Conservation (phyloP, 1,140 invertebrate genomes). For the Palaemon carinicauda region DNA sequence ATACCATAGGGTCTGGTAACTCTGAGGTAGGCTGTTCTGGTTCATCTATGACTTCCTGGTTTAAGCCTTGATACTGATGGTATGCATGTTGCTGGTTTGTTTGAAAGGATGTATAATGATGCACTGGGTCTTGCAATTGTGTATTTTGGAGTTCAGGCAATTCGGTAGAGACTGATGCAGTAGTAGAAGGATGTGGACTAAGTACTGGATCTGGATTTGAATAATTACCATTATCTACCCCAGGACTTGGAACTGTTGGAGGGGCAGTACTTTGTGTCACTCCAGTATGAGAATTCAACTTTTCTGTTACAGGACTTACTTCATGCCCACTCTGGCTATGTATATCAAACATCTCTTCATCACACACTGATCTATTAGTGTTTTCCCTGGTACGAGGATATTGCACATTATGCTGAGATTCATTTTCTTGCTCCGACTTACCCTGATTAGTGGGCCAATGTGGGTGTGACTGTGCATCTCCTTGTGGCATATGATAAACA, state of each 20-base stretch:
- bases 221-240: no score
- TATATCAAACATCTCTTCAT: background rate
- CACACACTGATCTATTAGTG: no score
- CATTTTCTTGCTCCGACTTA: no score
- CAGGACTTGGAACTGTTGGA: background rate
- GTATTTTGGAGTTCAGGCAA: background rate
- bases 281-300: background rate
- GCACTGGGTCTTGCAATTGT: background rate
- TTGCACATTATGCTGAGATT: no score
- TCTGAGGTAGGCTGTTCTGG: background rate
- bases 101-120: background rate
- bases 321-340: background rate
- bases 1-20: slow-evolving; percentile 21
- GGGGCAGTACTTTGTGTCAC: background rate
- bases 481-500: no score
- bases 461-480: no score
- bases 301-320: no score
- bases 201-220: no score
- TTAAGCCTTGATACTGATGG: background rate
- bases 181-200: no score
- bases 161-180: background rate
- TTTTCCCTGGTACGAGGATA: no score
- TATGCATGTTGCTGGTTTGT: background rate
- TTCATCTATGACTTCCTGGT: background rate
- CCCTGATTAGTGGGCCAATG: no score